Conservation (phyloP, 2,888 invertebrate species). For the Cheilosia variabilis region DNA sequence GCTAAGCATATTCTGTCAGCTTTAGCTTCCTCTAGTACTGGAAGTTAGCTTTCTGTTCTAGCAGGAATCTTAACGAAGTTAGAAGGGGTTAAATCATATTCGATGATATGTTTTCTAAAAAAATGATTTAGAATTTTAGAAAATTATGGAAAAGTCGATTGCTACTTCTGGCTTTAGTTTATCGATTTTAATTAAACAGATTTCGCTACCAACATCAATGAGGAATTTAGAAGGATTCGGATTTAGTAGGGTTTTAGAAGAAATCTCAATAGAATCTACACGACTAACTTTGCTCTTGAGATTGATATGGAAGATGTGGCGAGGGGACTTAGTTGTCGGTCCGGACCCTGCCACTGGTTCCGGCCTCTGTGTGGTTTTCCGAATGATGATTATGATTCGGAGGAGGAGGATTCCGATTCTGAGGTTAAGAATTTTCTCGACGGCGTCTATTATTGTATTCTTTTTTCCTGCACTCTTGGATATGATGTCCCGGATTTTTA, state of each 20-base stretch:
- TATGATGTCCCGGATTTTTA: background rate
- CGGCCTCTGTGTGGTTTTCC: background rate
- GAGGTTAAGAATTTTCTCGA: background rate
- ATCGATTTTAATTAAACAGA: background rate
- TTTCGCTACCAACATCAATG: conserved; percentile 39
- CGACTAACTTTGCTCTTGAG: background rate
- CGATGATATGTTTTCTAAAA: too few relatives aligned
- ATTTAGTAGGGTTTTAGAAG: too few relatives aligned
- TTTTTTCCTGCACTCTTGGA: background rate
- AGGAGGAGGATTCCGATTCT: background rate
- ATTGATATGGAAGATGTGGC: background rate
- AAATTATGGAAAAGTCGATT: background rate
- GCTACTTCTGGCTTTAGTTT: background rate
- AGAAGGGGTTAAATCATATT: too few relatives aligned
- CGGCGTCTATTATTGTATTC: background rate
- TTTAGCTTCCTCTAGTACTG: background rate
- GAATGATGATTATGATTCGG: background rate
- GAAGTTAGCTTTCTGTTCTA: too few relatives aligned
- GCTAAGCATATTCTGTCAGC: background rate
- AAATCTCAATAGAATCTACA: background rate
- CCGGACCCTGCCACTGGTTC: background rate
- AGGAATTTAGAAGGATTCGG: conserved; percentile 1
- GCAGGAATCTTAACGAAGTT: too few relatives aligned
- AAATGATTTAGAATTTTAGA: too few relatives aligned
- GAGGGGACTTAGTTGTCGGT: background rate